Evolutionary conservation across 2,797 vertebrate genomes (phyloP).

Genomic region (Sebastes matsubarae): DNA sequence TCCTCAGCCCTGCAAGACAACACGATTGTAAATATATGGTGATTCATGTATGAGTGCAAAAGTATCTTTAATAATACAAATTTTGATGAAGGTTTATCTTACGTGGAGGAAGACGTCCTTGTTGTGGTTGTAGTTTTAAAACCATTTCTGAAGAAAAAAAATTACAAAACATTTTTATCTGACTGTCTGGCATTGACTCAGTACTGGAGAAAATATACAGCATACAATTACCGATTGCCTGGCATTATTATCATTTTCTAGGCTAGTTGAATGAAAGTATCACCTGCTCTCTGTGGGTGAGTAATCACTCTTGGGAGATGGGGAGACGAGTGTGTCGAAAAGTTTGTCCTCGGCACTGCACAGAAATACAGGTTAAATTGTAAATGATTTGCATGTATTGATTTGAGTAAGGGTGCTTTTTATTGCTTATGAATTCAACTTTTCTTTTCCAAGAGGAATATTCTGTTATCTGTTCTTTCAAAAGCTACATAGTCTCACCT

Average conservation of each 20-base stretch:
- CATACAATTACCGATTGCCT: background rate
- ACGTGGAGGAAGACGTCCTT: conserved; percentile 50
- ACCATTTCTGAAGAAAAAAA: conserved; percentile 39
- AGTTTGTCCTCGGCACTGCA: conserved; percentile 54
- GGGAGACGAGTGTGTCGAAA: conserved; percentile 41
- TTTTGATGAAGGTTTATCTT: conserved; percentile 20
- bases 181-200: conserved; percentile 20
- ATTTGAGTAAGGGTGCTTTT: background rate
- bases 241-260: background rate
- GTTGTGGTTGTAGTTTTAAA: conserved; percentile 30
- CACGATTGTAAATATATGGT: background rate
- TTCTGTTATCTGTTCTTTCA: background rate
- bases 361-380: conserved; percentile 1
- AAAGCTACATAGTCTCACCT: background rate
- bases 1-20: conserved; percentile 61
- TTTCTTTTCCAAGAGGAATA: background rate
- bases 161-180: background rate
- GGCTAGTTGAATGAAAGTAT: background rate
- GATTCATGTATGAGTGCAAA: background rate
- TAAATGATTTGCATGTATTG: background rate
- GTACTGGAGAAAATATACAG: conserved; percentile 2
- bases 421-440: background rate
- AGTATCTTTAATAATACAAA: too few relatives aligned
- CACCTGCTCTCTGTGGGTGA: conserved; percentile 48
- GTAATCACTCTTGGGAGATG: background rate